Evolutionary conservation across 2,888 invertebrate species (phyloP).

Genomic region (Schizotus pectinicornis): DNA sequence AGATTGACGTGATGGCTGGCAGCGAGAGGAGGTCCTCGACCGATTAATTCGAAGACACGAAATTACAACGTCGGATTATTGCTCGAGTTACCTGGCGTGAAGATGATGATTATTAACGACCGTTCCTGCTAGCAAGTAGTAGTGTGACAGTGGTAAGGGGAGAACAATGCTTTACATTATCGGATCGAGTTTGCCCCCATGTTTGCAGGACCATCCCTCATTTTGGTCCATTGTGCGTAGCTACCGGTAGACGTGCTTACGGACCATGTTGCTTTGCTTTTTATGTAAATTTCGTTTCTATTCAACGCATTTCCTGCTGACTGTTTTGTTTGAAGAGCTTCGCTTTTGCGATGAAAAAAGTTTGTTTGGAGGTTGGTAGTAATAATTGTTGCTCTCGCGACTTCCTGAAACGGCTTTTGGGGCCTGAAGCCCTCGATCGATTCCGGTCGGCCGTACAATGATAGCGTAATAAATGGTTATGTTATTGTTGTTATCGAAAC

Average conservation of each 20-base stretch:
- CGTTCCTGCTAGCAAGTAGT: constrained; percentile 23
- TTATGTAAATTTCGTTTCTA: constrained; percentile 24
- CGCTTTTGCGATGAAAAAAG: neutral
- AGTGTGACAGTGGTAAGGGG: constrained; percentile 34
- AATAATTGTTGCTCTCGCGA: neutral
- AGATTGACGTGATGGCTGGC: no score
- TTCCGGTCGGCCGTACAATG: constrained; percentile 19
- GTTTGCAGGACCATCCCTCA: constrained; percentile 20
- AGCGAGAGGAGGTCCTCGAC: no score
- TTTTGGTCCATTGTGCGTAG: constrained; percentile 20
- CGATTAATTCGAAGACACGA: neutral
- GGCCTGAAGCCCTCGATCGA: constrained; percentile 7
- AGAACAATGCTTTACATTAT: constrained; percentile 33
- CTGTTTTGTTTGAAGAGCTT: constrained; percentile 6
- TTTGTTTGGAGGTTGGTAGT: neutral
- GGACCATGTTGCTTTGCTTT: constrained; percentile 20
- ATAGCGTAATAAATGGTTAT: constrained; percentile 29
- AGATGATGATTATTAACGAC: constrained; percentile 34
- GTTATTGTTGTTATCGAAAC: constrained; percentile 30
- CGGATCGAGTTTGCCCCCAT: constrained; percentile 23
- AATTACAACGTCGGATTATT: constrained; percentile 6
- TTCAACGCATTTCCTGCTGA: constrained; percentile 4
- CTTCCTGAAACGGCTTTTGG: neutral
- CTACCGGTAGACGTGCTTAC: constrained; percentile 11
- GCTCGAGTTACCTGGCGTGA: constrained; percentile 20